Percentiles rank a stretch among this genome's conserved stretches.
phyloP scores from a whole-genome alignment of 2,113 vertebrate genomes.

The Etia nguti region DNA sequence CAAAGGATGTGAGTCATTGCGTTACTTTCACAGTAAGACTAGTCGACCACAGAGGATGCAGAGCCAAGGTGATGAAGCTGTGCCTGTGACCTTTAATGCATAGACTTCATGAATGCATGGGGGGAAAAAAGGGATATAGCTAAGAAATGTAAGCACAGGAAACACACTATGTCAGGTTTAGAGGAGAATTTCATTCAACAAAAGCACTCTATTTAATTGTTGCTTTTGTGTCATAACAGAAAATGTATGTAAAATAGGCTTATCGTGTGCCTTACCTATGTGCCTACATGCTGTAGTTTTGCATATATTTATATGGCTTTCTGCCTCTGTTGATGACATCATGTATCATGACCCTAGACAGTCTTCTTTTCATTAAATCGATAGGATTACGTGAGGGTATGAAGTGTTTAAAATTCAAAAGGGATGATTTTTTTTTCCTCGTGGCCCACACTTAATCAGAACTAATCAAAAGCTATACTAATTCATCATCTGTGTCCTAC shows the following conservation, averaged over 20 bases:
- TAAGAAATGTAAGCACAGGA: neutral
- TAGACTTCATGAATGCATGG: neutral
- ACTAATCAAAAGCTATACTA: neutral
- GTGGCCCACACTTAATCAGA: neutral
- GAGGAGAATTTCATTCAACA: neutral
- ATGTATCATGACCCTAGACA: neutral
- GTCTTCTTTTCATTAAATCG: neutral
- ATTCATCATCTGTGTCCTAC: neutral
- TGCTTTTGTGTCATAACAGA: neutral
- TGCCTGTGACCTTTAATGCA: neutral
- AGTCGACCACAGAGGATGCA: neutral
- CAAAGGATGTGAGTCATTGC: neutral
- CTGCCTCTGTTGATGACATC: neutral
- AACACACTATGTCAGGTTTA: neutral
- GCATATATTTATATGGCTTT: neutral
- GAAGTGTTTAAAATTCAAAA: neutral
- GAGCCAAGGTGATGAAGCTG: neutral
- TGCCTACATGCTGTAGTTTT: neutral
- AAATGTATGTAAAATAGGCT: neutral
- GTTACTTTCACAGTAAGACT: neutral
- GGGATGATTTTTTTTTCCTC: neutral
- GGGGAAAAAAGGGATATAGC: neutral
- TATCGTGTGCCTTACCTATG: neutral
- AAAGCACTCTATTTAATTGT: neutral
- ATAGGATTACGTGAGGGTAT: neutral